Evolutionary conservation across 2,797 vertebrate species (phyloP).

Genomic region (Anolis apletophallus): DNA sequence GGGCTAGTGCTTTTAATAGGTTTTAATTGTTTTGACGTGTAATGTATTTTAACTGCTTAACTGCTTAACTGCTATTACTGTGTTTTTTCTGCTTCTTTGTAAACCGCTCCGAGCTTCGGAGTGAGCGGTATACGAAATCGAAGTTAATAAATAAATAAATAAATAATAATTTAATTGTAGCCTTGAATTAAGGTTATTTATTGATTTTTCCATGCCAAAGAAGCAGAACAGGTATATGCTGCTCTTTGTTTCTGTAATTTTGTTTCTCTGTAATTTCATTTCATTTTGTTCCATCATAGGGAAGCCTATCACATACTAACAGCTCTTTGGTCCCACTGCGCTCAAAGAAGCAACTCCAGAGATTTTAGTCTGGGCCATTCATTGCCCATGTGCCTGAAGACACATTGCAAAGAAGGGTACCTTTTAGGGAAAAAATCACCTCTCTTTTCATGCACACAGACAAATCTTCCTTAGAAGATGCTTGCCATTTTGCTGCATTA

Average conservation of each 20-base stretch:
- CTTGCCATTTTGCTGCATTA: background rate
- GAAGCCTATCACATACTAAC: background rate
- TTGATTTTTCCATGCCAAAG: background rate
- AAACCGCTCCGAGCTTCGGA: too few relatives aligned
- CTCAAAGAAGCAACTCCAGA: background rate
- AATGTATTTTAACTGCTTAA: too few relatives aligned
- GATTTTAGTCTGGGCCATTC: background rate
- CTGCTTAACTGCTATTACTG: too few relatives aligned
- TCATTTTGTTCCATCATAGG: background rate
- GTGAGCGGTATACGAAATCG: too few relatives aligned
- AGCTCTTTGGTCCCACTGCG: constrained; percentile 1
- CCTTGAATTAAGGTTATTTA: background rate
- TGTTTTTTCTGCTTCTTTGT: too few relatives aligned
- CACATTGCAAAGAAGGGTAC: background rate
- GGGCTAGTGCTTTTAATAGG: too few relatives aligned
- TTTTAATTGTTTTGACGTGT: too few relatives aligned
- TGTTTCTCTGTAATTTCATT: background rate
- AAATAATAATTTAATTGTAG: too few relatives aligned
- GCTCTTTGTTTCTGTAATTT: background rate
- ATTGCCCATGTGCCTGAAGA: background rate
- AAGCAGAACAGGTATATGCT: background rate
- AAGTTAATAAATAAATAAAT: too few relatives aligned
- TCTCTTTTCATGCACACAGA: background rate
- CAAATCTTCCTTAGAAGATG: constrained; percentile 7
- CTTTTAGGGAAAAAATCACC: background rate